These are phyloP conservation scores for Felis chaus DNA, from an alignment of 2,113 vertebrate species.

Conservation along the genomic window DNA sequence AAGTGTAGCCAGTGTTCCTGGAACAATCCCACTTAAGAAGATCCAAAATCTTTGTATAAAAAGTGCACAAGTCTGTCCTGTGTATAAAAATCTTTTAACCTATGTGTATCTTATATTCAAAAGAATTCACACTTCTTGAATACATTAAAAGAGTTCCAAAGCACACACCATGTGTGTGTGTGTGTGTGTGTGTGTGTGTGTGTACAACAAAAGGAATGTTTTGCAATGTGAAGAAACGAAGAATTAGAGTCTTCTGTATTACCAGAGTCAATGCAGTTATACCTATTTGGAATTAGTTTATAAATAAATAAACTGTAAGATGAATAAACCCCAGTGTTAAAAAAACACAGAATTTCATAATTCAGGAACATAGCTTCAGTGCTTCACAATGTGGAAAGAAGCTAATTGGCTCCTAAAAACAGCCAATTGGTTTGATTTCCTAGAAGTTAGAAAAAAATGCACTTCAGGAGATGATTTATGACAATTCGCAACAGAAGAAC, in stretches of 20 bases:
- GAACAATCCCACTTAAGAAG: background rate
- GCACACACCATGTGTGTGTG: background rate
- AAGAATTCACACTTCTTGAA: conserved; percentile 64
- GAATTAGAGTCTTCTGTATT: background rate
- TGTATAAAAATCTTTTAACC: conserved; percentile 59
- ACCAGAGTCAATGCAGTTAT: background rate
- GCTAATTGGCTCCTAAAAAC: background rate
- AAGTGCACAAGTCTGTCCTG: conserved; percentile 50
- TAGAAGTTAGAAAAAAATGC: conserved; percentile 40
- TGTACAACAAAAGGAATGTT: conserved; percentile 25
- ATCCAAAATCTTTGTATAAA: background rate
- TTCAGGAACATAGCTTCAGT: conserved; percentile 23
- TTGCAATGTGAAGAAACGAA: conserved; percentile 62
- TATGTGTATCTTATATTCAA: conserved; percentile 68
- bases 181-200: too few relatives aligned
- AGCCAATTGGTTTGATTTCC: conserved; percentile 54
- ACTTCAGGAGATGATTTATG: conserved; percentile 16
- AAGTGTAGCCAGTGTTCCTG: background rate
- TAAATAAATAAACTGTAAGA: conserved; percentile 10
- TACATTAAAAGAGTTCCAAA: conserved; percentile 77
- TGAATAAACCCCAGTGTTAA: background rate
- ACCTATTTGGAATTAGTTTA: background rate
- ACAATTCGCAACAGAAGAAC: conserved; percentile 40
- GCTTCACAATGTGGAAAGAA: conserved; percentile 5
- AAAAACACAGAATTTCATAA: conserved; percentile 24